Percentiles rank a stretch among this genome's conserved stretches.
These are phyloP conservation scores for Tadarida brasiliensis DNA, from an alignment of 2,797 vertebrate genomes.

Conservation along the genomic window DNA sequence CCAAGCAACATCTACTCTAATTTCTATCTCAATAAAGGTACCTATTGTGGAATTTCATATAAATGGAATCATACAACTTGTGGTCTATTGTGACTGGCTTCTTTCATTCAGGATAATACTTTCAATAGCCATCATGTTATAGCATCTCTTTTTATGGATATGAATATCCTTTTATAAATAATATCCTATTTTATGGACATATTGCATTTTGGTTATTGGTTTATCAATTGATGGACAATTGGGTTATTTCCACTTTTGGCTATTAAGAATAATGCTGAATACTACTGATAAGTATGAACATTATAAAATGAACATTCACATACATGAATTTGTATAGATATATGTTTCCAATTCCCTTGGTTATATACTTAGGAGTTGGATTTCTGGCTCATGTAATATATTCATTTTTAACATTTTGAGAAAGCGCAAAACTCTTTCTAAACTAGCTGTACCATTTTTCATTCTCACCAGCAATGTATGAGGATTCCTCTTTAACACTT, in stretches of 20 bases:
- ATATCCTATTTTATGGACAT: not conserved
- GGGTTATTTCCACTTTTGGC: not conserved
- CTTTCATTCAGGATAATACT: not conserved
- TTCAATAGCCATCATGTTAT: not conserved
- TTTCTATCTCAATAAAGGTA: not conserved
- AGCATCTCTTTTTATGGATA: not conserved
- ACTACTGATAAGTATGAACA: not conserved
- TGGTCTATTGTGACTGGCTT: not conserved
- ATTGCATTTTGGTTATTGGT: not conserved
- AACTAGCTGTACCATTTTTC: not conserved
- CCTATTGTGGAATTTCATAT: not conserved
- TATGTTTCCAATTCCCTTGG: not conserved
- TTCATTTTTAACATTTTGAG: constrained; percentile 39
- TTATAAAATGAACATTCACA: not conserved
- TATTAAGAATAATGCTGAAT: not conserved
- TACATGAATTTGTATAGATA: not conserved
- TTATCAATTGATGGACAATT: not conserved
- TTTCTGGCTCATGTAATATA: not conserved
- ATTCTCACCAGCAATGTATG: not conserved
- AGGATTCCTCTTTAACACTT: not conserved
- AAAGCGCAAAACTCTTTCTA: not conserved
- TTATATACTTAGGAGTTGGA: not conserved
- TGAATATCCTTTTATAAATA: not conserved
- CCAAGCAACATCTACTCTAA: not conserved
- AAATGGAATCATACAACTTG: not conserved